Conservation (phyloP, 2,888 invertebrate species). For the Neria commutata region DNA sequence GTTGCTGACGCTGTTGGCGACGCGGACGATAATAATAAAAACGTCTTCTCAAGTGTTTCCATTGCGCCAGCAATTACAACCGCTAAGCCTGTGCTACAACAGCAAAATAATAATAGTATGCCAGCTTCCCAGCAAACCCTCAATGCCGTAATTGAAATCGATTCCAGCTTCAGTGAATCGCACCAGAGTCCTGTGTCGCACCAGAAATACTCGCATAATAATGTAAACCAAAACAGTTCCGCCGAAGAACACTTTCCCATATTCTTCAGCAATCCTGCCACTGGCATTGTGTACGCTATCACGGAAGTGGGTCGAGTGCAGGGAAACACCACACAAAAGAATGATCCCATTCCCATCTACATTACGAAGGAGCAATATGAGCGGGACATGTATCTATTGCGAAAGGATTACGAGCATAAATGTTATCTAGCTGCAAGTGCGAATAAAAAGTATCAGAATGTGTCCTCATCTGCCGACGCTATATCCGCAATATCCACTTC, state of each 20-base stretch:
- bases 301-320: conserved; percentile 47
- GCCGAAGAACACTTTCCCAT: conserved; percentile 45
- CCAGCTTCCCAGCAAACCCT: too few relatives aligned
- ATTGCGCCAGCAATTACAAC: neutral
- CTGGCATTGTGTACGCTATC: conserved; percentile 57
- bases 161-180: too few relatives aligned
- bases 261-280: conserved; percentile 57
- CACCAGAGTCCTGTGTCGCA: too few relatives aligned
- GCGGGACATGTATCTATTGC: conserved; percentile 43
- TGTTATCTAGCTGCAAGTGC: conserved; percentile 15
- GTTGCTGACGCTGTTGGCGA: conserved; percentile 29
- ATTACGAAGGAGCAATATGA: conserved; percentile 57
- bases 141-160: too few relatives aligned
- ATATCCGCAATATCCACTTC: neutral
- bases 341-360: conserved; percentile 46
- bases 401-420: conserved; percentile 42
- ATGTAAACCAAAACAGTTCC: conserved; percentile 7
- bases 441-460: neutral
- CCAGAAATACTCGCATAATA: too few relatives aligned
- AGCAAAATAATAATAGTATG: too few relatives aligned
- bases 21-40: neutral
- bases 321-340: conserved; percentile 14
- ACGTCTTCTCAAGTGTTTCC: neutral
- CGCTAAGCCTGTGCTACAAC: too few relatives aligned
- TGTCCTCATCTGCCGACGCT: neutral